Evolutionary conservation across 2,888 invertebrate genomes (phyloP).

Genomic region (Anorthoa munda): DNA sequence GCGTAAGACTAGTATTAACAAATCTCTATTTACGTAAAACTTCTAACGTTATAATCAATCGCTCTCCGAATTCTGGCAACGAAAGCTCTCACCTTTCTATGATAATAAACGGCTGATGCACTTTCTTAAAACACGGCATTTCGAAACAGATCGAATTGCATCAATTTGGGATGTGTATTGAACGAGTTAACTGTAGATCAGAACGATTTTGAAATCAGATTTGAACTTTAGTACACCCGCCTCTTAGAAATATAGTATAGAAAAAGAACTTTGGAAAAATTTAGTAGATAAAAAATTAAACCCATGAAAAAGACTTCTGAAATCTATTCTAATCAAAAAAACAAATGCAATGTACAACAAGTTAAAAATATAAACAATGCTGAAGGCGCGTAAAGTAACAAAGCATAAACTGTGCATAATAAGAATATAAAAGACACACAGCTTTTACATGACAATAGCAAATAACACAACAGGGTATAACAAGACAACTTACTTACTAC

Average conservation of each 20-base stretch:
- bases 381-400: conserved; percentile 37
- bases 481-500: conserved; percentile 30
- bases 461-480: conserved; percentile 34
- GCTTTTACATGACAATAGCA: conserved; percentile 49
- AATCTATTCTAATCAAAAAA: conserved; percentile 18
- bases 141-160: conserved; percentile 70
- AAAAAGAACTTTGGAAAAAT: neutral
- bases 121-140: conserved; percentile 68
- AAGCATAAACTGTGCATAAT: conserved; percentile 34
- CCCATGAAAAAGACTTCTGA: neutral
- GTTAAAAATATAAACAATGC: conserved; percentile 45
- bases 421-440: conserved; percentile 36
- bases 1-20: conserved; percentile 10
- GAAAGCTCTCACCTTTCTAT: conserved; percentile 57
- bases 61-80: conserved; percentile 36
- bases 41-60: conserved; percentile 37
- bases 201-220: conserved; percentile 59
- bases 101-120: conserved; percentile 62
- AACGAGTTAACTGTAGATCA: conserved; percentile 53
- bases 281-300: neutral
- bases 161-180: conserved; percentile 70
- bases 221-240: conserved; percentile 64
- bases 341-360: conserved; percentile 9
- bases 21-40: conserved; percentile 25
- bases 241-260: neutral